Evolutionary conservation across 2,888 invertebrate genomes (phyloP).

Genomic region (Conomelus anceps): DNA sequence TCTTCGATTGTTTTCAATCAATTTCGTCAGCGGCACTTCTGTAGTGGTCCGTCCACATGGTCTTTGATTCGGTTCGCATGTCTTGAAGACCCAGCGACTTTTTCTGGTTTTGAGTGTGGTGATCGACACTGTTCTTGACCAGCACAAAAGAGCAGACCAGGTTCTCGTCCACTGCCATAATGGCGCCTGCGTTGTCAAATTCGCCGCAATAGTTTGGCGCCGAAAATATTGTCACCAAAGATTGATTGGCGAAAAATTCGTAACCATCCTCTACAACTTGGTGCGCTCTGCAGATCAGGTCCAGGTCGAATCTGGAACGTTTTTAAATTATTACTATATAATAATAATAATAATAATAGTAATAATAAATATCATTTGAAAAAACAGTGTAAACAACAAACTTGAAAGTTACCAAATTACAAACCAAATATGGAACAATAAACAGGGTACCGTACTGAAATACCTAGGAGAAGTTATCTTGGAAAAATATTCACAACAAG

Average conservation of each 20-base stretch:
- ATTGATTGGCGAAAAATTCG: constrained; percentile 31
- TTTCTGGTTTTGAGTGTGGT: neutral
- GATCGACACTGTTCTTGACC: neutral
- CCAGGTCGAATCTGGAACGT: constrained; percentile 57
- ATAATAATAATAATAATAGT: no score
- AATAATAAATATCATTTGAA: no score
- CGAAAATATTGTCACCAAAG: constrained; percentile 31
- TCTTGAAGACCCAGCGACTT: neutral
- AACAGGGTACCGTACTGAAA: no score
- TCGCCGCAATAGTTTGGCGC: constrained; percentile 28
- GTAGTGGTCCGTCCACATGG: neutral
- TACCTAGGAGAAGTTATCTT: no score
- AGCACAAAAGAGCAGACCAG: constrained; percentile 25
- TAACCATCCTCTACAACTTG: constrained; percentile 45
- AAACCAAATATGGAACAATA: no score
- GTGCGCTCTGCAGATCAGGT: constrained; percentile 58
- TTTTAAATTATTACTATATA: no score
- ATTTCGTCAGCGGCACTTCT: neutral
- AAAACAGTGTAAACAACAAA: no score
- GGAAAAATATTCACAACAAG: no score
- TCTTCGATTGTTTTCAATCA: neutral
- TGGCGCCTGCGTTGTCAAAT: constrained; percentile 27
- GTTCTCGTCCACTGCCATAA: constrained; percentile 23
- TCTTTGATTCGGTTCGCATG: neutral
- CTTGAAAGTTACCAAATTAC: no score